These are phyloP conservation scores for Chloropsis hardwickii DNA, from an alignment of 2,113 vertebrate genomes.

Conservation along the genomic window DNA sequence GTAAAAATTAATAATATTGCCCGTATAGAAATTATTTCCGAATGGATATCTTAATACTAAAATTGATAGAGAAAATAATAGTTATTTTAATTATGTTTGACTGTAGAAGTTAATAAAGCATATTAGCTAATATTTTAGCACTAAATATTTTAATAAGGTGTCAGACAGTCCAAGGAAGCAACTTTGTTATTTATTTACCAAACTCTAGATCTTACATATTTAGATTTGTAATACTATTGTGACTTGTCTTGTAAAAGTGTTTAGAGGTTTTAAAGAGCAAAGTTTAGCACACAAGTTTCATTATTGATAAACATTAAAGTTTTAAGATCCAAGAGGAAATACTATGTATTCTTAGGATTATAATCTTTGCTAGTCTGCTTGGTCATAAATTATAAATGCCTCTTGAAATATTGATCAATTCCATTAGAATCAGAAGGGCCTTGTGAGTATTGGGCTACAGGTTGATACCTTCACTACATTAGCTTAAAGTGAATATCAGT, in stretches of 20 bases:
- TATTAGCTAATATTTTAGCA: neutral
- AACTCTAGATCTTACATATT: neutral
- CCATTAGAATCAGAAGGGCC: conserved; percentile 61
- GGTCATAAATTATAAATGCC: conserved; percentile 69
- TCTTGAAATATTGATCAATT: conserved; percentile 80
- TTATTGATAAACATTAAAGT: conserved; percentile 28
- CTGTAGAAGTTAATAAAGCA: neutral
- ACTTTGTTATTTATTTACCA: neutral
- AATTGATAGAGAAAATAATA: neutral
- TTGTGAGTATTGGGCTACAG: conserved; percentile 63
- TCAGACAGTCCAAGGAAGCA: neutral
- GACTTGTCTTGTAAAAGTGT: neutral
- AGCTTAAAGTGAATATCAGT: conserved; percentile 53
- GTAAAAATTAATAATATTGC: neutral
- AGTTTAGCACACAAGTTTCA: neutral
- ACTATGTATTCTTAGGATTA: conserved; percentile 12
- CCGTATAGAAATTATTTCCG: neutral
- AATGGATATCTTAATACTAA: neutral
- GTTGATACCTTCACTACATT: conserved; percentile 47
- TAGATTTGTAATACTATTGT: neutral
- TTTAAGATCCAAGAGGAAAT: conserved; percentile 6
- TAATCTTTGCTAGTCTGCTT: conserved; percentile 45
- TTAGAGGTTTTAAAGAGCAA: neutral
- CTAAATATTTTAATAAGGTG: neutral
- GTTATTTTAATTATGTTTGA: neutral